Percentiles rank a stretch among this genome's conserved stretches.
Conservation (phyloP, 1,140 invertebrate genomes). For the Acromyrmex heyeri region DNA sequence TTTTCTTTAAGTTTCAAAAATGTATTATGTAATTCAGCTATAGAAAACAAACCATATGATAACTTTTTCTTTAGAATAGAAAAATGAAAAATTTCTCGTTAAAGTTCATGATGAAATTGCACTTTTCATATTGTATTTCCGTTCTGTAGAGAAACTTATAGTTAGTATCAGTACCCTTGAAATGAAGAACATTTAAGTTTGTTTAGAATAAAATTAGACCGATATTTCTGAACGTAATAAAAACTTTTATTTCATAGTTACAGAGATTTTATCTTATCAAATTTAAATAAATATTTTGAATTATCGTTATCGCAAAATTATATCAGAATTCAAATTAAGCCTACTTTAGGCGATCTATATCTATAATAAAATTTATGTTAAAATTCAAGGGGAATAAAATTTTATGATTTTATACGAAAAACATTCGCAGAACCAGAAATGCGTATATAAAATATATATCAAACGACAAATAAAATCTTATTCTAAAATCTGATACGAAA, state of each 20-base stretch:
- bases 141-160: too few species aligned
- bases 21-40: too few species aligned
- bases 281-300: not conserved
- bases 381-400: not conserved
- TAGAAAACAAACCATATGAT: too few species aligned
- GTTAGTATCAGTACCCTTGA: too few species aligned
- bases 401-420: not conserved
- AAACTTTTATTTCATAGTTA: not conserved
- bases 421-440: not conserved
- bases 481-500: not conserved
- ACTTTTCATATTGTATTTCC: too few species aligned
- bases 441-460: not conserved
- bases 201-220: too few species aligned
- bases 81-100: too few species aligned
- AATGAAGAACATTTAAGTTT: too few species aligned
- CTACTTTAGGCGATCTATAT: not conserved
- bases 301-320: not conserved
- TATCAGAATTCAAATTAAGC: not conserved
- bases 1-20: too few species aligned
- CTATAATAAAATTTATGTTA: not conserved
- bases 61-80: too few species aligned
- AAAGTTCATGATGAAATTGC: too few species aligned
- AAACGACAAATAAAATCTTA: too few species aligned
- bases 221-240: not conserved
- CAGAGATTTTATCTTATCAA: not conserved